Base-by-base conservation (phyloP, 2,113 vertebrate genomes). In the Nannobrachium achirus region DNA sequence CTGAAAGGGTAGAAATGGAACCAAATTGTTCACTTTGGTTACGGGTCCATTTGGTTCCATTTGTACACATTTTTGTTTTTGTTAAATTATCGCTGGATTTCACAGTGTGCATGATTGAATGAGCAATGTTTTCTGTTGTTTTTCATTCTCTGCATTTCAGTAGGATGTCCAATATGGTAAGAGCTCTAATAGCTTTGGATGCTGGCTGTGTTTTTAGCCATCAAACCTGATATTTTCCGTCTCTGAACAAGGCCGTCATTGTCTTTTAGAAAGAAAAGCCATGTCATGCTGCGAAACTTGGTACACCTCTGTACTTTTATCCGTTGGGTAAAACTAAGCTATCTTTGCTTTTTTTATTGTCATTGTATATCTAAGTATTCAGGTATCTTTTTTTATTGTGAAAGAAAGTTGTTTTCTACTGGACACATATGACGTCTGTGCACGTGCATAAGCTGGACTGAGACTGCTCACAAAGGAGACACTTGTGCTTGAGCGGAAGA, bases 331-430 rank as follows among this genome's bases (percentile, higher is more conserved):
- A 81, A 76, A 58, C 58, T 75, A 75, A 78, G 71, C 74, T 83
- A 71, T 64, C 7, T 56, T 33, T 66, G 53, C 50, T 58, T 65
- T 79, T 60, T 58, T 63, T 15, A 18, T 58, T 55, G 72, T 81
- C 48, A 70, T 71, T 82, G 75, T 71, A 71, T 80, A 60, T 85
- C 56, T 61, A 77, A 70, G 63, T 73, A 70, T 90, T 90, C 72
- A 81, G 88, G 88, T 87, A 63, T 74, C 79, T 76, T 76, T 63
- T 80, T 76, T 76, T 63, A n/a, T n/a, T n/a, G n/a, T n/a, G 73
- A 75, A 63, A 80, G 52, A 71, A 66, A 60, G 68, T 69, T 51
- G 20, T 73, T 79, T 69, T 74, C 39, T 56, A 67, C 63, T 63
- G 48, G 59, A 75, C 59, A 71, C 63, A 73, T 62, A 46, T 77